These are phyloP conservation scores for Anodontia alba DNA, from an alignment of 2,888 invertebrate species.

Conservation along the genomic window DNA sequence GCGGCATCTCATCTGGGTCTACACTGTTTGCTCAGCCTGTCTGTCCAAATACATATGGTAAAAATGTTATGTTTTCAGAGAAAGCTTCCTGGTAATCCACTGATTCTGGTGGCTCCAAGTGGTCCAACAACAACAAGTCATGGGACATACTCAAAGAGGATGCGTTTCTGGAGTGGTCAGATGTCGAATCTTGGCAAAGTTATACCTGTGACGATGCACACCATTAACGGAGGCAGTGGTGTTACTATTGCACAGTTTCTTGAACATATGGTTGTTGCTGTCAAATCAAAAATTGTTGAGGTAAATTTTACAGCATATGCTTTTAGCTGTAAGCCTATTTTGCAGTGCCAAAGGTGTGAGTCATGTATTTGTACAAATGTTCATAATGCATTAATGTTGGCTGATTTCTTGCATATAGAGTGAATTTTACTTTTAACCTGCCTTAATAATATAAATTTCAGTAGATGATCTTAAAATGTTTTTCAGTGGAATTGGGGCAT, in stretches of 20 bases:
- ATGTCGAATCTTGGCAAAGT: constrained; percentile 90
- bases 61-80: constrained; percentile 85
- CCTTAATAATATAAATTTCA: too few relatives aligned
- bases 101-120: constrained; percentile 83
- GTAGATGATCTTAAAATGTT: too few relatives aligned
- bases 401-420: too few relatives aligned
- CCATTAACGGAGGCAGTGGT: constrained; percentile 84
- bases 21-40: too few relatives aligned
- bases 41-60: too few relatives aligned
- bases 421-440: too few relatives aligned
- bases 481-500: too few relatives aligned
- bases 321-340: too few relatives aligned
- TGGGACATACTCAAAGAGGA: constrained; percentile 85
- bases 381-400: not conserved
- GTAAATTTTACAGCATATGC: constrained; percentile 73
- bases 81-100: constrained; percentile 89
- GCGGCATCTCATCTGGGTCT: too few relatives aligned
- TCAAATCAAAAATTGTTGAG: constrained; percentile 90
- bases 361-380: not conserved
- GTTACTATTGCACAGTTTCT: constrained; percentile 82
- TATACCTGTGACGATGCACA: constrained; percentile 87
- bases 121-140: constrained; percentile 79
- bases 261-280: constrained; percentile 86
- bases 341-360: too few relatives aligned
- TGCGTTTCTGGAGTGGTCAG: constrained; percentile 90